Conservation (phyloP, 1,140 invertebrate species). For the Stenopsyche tienmushanensis region DNA sequence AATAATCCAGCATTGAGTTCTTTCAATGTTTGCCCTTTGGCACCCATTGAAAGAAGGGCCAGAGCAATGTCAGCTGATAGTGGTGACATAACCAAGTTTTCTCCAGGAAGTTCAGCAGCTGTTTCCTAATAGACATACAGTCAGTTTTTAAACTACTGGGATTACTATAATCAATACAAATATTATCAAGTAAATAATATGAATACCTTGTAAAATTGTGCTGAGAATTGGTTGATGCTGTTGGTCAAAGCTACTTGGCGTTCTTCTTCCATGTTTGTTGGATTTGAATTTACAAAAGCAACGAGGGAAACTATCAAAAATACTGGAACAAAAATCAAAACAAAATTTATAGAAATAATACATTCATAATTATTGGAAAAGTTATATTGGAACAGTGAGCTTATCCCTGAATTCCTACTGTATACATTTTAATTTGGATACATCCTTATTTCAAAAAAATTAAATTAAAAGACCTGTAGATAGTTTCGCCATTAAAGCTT, state of each 20-base stretch:
- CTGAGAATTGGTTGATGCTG: constrained; percentile 34
- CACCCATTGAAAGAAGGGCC: constrained; percentile 58
- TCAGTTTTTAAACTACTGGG: too few species aligned
- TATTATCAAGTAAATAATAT: too few species aligned
- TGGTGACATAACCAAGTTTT: constrained; percentile 62
- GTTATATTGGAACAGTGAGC: too few species aligned
- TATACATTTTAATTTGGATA: too few species aligned
- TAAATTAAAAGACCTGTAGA: too few species aligned
- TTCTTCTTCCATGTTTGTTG: constrained; percentile 11
- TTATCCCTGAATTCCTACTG: too few species aligned
- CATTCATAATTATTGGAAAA: too few species aligned
- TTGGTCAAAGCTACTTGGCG: neutral
- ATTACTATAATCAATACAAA: too few species aligned
- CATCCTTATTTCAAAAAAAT: too few species aligned
- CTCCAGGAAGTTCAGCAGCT: constrained; percentile 39
- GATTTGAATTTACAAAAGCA: neutral
- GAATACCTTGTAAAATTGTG: constrained; percentile 38
- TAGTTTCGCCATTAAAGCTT: too few species aligned
- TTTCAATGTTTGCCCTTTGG: constrained; percentile 53
- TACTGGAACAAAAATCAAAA: constrained; percentile 12
- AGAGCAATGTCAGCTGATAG: constrained; percentile 59
- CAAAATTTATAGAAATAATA: too few species aligned
- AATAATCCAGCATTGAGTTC: constrained; percentile 54
- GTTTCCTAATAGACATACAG: constrained; percentile 41
- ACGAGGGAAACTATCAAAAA: constrained; percentile 6